A percentile compares a stretch with the other conserved stretches of the same genome.
phyloP scores from a whole-genome alignment of 2,888 invertebrate genomes.

The Panzeria rudis region DNA sequence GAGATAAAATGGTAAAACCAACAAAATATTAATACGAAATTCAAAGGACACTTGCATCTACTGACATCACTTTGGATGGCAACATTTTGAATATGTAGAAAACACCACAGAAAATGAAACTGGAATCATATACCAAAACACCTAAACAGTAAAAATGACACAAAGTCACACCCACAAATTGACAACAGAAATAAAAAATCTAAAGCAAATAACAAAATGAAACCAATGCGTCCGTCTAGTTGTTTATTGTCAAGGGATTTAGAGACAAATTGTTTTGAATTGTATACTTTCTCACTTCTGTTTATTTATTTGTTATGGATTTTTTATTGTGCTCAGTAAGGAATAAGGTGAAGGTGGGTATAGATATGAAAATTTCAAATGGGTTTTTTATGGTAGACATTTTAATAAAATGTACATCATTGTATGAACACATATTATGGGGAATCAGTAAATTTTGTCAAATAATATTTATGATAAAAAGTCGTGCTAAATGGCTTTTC shows the following conservation, averaged over 20 bases:
- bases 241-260: conserved; percentile 58
- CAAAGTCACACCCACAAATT: background rate
- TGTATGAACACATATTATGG: too few relatives aligned
- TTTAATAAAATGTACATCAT: too few relatives aligned
- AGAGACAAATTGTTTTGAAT: conserved; percentile 65
- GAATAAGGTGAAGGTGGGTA: background rate
- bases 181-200: conserved; percentile 12
- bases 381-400: background rate
- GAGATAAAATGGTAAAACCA: conserved; percentile 79
- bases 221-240: conserved; percentile 35
- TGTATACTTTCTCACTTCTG: conserved; percentile 46
- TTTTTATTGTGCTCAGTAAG: background rate
- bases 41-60: conserved; percentile 40
- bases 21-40: conserved; percentile 51
- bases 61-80: conserved; percentile 6
- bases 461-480: too few relatives aligned
- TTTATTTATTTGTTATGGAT: conserved; percentile 28
- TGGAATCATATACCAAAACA: background rate
- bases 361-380: background rate
- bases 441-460: too few relatives aligned
- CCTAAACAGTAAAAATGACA: background rate
- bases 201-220: conserved; percentile 13
- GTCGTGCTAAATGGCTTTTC: too few relatives aligned
- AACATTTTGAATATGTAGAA: background rate
- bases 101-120: background rate